Evolutionary conservation across 2,888 invertebrate genomes (phyloP), one percentile per base, ranked within the genome.

Genomic region (Fissipunctia ypsillon): DNA sequence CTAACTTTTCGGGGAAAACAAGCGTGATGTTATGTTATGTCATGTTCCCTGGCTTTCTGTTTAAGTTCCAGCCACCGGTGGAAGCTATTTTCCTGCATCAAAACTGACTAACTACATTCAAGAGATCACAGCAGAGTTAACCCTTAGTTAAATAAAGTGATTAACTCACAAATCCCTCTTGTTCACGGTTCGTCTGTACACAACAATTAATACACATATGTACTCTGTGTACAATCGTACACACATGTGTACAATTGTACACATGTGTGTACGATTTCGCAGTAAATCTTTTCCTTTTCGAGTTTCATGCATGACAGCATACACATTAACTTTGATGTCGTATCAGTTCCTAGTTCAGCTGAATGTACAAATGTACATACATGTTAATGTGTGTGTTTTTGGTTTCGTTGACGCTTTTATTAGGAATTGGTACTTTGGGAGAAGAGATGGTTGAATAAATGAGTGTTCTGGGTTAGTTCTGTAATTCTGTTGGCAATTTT

Each of bases 221-320:
- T 69, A 67, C 52, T 56, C n/a, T 50, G 35, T 78, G 57, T 76
- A 75, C 59, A 54, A 64, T 64, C 64, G 41, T 72, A 75, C 60
- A 75, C 64, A 68, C 35, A 60, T n/a, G 35, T 78, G 57, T 76
- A 75, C 59, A 54, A 64, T 64, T 61, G 41, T 72, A 75, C 60
- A 75, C 64, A 67, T n/a, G 16, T 35, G 12, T 74, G 64, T 77
- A 73, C 28, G 22, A 28, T 54, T 35, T 60, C 41, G 54, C 41
- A 70, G 65, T 70, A 60, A 84, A 84, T 77, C 80, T 81, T 80
- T 77, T 80, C 83, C 78, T 77, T 76, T 76, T 31, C 88, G 84
- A 90, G 90, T 92, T 92, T 87, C 91, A 89, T 90, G 92, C 86
- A 87, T 83, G 87, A 87, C 78, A 86, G 86, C 87, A 75, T 84